A percentile compares a stretch with the other conserved stretches of the same genome.
Evolutionary conservation across 2,113 vertebrate species (phyloP).

Genomic region (Danionella cerebrum): DNA sequence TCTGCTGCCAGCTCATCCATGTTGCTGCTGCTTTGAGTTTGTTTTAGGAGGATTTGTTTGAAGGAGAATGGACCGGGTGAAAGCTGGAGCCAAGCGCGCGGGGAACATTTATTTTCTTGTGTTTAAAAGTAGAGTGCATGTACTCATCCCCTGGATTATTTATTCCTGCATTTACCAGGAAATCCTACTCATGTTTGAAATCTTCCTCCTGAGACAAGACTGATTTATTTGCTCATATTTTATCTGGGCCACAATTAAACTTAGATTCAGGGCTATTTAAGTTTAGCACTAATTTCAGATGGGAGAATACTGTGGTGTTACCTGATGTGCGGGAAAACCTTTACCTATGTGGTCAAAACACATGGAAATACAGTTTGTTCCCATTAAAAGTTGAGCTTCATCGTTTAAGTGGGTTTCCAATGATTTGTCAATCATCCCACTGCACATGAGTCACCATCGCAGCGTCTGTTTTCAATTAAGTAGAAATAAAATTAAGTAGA

Average conservation of each 20-base stretch:
- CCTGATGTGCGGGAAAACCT: neutral
- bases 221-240: conserved; percentile 39
- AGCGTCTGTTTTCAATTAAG: no score
- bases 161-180: conserved; percentile 40
- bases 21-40: conserved; percentile 37
- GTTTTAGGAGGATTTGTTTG: conserved; percentile 40
- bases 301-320: neutral
- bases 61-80: conserved; percentile 34
- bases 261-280: conserved; percentile 17
- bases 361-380: neutral
- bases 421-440: no score
- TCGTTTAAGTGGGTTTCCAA: neutral
- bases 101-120: conserved; percentile 44
- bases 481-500: no score
- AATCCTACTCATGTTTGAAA: conserved; percentile 33
- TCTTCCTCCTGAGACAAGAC: conserved; percentile 22
- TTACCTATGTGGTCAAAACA: neutral
- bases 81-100: conserved; percentile 30
- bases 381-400: neutral
- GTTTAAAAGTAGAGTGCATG: conserved; percentile 45
- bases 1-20: conserved; percentile 31
- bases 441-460: no score
- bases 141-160: conserved; percentile 39
- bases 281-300: neutral
- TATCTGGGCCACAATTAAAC: conserved; percentile 31